Conservation (phyloP, 2,113 vertebrate species). For the Stictonetta naevosa region DNA sequence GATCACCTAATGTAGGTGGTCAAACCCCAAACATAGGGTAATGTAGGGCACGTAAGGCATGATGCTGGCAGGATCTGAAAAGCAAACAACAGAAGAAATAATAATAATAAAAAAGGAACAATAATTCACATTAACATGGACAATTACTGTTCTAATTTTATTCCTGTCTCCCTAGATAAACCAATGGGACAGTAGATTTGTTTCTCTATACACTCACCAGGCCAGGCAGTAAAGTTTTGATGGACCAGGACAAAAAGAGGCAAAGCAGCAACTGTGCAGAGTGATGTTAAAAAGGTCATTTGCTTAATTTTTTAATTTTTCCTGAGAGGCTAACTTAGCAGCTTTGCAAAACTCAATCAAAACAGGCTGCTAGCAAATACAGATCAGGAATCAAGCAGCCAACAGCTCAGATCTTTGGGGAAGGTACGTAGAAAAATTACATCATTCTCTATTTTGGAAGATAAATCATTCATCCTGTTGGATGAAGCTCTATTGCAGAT, state of each 20-base stretch:
- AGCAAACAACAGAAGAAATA: neutral
- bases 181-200: neutral
- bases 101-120: too few species aligned
- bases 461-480: neutral
- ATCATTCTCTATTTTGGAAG: neutral
- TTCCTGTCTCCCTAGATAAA: neutral
- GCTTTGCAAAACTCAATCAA: constrained; percentile 15
- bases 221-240: neutral
- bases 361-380: neutral
- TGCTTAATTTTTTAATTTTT: neutral
- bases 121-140: neutral
- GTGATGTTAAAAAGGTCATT: neutral
- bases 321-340: neutral
- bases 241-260: neutral
- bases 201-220: neutral
- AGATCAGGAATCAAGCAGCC: neutral
- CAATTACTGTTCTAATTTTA: neutral
- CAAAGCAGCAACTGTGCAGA: neutral
- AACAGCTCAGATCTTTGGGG: neutral
- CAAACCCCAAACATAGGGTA: neutral
- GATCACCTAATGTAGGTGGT: neutral
- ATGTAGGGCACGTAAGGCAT: neutral
- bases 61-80: neutral
- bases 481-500: neutral
- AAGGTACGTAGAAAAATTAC: neutral